Evolutionary conservation across 2,797 vertebrate species (phyloP).

Genomic region (Eupleurogrammus muticus): DNA sequence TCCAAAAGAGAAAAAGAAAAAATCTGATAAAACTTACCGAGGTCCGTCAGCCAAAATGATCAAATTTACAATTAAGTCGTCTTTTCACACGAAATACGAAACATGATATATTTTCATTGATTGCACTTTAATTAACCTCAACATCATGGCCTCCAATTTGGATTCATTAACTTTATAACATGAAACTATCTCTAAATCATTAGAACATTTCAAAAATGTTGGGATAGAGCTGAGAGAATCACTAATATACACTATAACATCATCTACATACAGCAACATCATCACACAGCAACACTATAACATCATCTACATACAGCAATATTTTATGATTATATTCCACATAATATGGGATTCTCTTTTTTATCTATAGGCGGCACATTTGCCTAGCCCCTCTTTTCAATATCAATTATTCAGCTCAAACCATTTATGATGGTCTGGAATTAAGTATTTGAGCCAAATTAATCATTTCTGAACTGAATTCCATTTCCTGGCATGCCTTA

Average conservation of each 20-base stretch:
- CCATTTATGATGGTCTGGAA: too few relatives aligned
- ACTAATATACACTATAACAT: constrained; percentile 11
- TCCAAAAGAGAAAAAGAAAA: not conserved
- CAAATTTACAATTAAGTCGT: not conserved
- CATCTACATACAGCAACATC: constrained; percentile 9
- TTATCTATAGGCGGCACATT: too few relatives aligned
- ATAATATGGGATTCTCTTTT: too few relatives aligned
- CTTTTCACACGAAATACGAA: too few relatives aligned
- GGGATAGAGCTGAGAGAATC: constrained; percentile 4
- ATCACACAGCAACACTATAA: too few relatives aligned
- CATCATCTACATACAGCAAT: constrained; percentile 7
- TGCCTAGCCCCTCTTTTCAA: too few relatives aligned
- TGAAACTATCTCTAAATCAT: not conserved
- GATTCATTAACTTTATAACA: constrained; percentile 9
- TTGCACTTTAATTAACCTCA: not conserved
- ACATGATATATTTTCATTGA: too few relatives aligned
- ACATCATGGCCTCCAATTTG: not conserved
- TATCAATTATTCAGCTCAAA: too few relatives aligned
- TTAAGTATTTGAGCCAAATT: too few relatives aligned
- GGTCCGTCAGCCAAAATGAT: not conserved
- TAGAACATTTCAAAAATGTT: not conserved
- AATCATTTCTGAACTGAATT: too few relatives aligned
- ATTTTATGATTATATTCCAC: not conserved
- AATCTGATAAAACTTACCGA: not conserved
- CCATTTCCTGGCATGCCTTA: too few relatives aligned